These are phyloP conservation scores for Oligia fasciuncula DNA, from an alignment of 2,888 invertebrate species.

Conservation along the genomic window DNA sequence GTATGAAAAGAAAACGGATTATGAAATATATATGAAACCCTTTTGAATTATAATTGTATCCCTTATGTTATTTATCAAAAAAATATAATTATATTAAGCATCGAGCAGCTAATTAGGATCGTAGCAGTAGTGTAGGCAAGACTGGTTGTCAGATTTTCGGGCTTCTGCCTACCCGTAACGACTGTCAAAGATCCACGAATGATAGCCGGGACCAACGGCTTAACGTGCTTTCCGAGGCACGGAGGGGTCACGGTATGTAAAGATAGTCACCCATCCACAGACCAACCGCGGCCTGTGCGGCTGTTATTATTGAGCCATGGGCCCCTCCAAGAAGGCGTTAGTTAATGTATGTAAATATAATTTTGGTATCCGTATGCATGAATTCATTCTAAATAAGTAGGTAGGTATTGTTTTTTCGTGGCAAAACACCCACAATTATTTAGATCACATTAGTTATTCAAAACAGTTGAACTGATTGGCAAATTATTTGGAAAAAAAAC, in stretches of 20 bases:
- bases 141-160: too few species aligned
- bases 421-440: background rate
- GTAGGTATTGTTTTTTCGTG: too few species aligned
- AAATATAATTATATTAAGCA: background rate
- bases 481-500: slow-evolving; percentile 21
- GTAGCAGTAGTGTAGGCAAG: background rate
- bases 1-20: background rate
- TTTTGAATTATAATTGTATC: background rate
- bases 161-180: too few species aligned
- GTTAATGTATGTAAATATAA: background rate
- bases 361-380: background rate
- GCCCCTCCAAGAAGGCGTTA: background rate
- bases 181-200: too few species aligned
- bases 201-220: too few species aligned
- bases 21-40: background rate
- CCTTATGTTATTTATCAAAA: background rate
- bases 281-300: too few species aligned
- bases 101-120: background rate
- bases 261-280: too few species aligned
- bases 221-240: too few species aligned
- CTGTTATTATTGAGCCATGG: too few species aligned
- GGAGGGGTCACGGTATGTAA: too few species aligned
- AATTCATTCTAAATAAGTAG: too few species aligned
- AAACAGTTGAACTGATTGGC: background rate
- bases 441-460: background rate